Evolutionary conservation across 2,797 vertebrate genomes (phyloP).

Genomic region (Poeciliopsis turneri): DNA sequence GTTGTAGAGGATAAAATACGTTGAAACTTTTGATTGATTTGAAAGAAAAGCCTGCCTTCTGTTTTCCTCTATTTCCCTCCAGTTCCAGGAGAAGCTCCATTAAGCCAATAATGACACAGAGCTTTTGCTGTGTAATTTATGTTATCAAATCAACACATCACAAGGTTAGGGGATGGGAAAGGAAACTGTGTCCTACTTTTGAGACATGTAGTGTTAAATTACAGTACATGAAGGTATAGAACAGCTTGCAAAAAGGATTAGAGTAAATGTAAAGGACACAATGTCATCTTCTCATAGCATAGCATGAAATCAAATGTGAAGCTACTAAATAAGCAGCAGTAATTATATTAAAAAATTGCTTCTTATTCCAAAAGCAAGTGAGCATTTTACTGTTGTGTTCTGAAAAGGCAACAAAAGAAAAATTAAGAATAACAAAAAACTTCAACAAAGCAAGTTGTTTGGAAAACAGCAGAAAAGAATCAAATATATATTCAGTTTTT

Average conservation of each 20-base stretch:
- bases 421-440: not conserved
- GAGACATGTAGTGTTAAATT: not conserved
- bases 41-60: too few relatives aligned
- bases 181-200: not conserved
- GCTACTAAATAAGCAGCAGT: not conserved
- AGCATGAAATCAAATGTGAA: not conserved
- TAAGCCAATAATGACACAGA: not conserved
- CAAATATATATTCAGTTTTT: slow-evolving; percentile 33
- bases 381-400: slow-evolving; percentile 6
- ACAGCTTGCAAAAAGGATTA: not conserved
- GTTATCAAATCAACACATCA: not conserved
- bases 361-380: slow-evolving; percentile 18
- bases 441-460: slow-evolving; percentile 20
- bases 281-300: not conserved
- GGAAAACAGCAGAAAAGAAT: slow-evolving; percentile 26
- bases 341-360: not conserved
- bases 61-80: not conserved
- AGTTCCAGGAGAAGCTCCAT: not conserved
- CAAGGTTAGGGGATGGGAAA: not conserved
- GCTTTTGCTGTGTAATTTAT: not conserved
- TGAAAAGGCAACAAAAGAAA: slow-evolving; percentile 6
- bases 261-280: not conserved
- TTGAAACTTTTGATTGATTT: not conserved
- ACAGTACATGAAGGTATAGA: not conserved
- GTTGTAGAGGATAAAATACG: not conserved